Evolutionary conservation across 2,797 vertebrate species (phyloP), one percentile per base, ranked within the genome.

Genomic region (Catostomus latipinnis): DNA sequence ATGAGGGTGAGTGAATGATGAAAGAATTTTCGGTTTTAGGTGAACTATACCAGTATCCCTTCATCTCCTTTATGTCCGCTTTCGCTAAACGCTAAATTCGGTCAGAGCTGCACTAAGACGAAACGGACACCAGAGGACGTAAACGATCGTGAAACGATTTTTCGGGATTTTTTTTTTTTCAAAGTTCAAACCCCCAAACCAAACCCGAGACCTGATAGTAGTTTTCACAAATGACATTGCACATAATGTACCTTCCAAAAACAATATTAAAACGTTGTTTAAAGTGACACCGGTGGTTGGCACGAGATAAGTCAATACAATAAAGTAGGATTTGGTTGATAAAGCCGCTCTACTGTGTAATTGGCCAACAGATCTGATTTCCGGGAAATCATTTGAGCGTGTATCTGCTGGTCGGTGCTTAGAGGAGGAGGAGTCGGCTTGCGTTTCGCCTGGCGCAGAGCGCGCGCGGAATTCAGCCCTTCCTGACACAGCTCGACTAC

Each of bases 401-500:
- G 43, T 56, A 58, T n/a, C 1, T 65, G 63, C 34, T 4, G 34
- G 34, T 34, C 34, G 34, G 34, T 34, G 34, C 12, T n/a, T 8
- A 57, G 45, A 65, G 45, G 56, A 82, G 76, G 67, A 6, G 60
- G 83, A 79, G 60, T 49, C 73, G 63, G 53, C 67, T 3, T 54
- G 66, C 71, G 67, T 58, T 74, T 60, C 22, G 74, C 66, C 62
- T 70, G 88, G 68, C 82, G 86, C 80, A 84, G 10, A 65, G 83
- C 8, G 86, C 87, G 71, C 88, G 74, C 85, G 82, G 68, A 70
- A 57, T 87, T 83, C 71, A 71, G 78, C 80, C 61, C 78, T 87
- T 89, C 89, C 89, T 91, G 88, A 82, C 83, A 58, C n/a, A 60
- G 74, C 63, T 66, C 81, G 65, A 45, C 75, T 52, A 13, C n/a